A percentile compares a stretch with the other conserved stretches of the same genome.
These are phyloP conservation scores for Okamejei kenojei DNA, from an alignment of 2,797 vertebrate genomes.

Conservation along the genomic window DNA sequence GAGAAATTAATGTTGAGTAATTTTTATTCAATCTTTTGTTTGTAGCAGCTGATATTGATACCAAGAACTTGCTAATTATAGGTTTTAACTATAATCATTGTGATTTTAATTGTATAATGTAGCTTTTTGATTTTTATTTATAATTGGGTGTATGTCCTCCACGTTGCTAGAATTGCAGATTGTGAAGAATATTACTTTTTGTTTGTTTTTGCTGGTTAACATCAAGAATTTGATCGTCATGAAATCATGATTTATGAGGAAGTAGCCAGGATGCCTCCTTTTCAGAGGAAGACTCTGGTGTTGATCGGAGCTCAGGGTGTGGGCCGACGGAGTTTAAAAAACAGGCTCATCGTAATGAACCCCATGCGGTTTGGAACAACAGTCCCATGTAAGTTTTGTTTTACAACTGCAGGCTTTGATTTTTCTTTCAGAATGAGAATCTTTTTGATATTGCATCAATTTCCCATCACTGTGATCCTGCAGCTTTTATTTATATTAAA, in stretches of 20 bases:
- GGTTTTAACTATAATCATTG: background rate
- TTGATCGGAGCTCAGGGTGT: slow-evolving; percentile 97
- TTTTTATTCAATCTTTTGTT: slow-evolving; percentile 7
- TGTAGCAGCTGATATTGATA: background rate
- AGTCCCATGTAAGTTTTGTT: slow-evolving; percentile 81
- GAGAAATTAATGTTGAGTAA: background rate
- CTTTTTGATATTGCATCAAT: background rate
- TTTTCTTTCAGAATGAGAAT: background rate
- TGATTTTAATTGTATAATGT: background rate
- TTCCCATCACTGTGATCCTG: background rate
- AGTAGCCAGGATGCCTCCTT: slow-evolving; percentile 93
- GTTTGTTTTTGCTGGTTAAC: slow-evolving; percentile 27
- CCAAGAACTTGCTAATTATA: background rate
- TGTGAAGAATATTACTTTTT: slow-evolving; percentile 23
- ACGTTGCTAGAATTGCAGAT: background rate
- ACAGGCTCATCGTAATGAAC: slow-evolving; percentile 87
- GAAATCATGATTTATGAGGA: slow-evolving; percentile 98
- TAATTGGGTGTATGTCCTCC: background rate
- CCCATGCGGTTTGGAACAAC: slow-evolving; percentile 88
- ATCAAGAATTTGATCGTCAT: slow-evolving; percentile 91
- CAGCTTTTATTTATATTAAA: background rate
- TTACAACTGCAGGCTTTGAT: background rate
- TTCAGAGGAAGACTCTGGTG: slow-evolving; percentile 93
- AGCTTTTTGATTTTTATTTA: background rate
- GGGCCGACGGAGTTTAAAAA: slow-evolving; percentile 92